A percentile compares a stretch with the other conserved stretches of the same genome.
Conservation (phyloP, 2,888 invertebrate genomes). For the Sinelater perroti region DNA sequence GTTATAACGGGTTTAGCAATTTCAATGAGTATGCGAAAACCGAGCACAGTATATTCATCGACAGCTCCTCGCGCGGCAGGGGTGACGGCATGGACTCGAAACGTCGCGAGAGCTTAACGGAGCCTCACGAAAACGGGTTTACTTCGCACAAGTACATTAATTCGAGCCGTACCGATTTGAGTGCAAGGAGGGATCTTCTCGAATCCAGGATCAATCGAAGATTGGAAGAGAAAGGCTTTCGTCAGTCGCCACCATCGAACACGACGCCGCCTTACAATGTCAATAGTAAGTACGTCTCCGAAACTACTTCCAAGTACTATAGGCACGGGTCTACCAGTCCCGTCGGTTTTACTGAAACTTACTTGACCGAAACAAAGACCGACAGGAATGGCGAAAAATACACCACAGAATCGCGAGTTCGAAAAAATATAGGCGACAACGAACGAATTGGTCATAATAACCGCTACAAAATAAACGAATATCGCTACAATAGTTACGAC, state of each 20-base stretch:
- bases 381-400: slow-evolving; percentile 62
- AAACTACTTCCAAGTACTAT: slow-evolving; percentile 66
- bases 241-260: slow-evolving; percentile 59
- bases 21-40: slow-evolving; percentile 63
- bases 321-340: slow-evolving; percentile 66
- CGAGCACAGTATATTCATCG: slow-evolving; percentile 58
- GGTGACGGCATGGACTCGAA: slow-evolving; percentile 74
- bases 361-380: slow-evolving; percentile 63
- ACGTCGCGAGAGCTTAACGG: slow-evolving; percentile 62
- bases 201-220: slow-evolving; percentile 77
- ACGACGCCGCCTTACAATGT: slow-evolving; percentile 58
- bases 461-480: slow-evolving; percentile 51
- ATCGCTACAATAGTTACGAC: slow-evolving; percentile 56
- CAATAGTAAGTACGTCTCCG: slow-evolving; percentile 62
- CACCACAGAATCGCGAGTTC: slow-evolving; percentile 60
- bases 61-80: slow-evolving; percentile 66
- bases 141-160: slow-evolving; percentile 27
- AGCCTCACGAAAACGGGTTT: slow-evolving; percentile 49
- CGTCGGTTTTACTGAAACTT: slow-evolving; percentile 63
- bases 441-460: slow-evolving; percentile 48
- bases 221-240: slow-evolving; percentile 57
- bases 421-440: slow-evolving; percentile 58
- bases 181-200: slow-evolving; percentile 76
- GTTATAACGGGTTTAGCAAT: slow-evolving; percentile 59
- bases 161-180: slow-evolving; percentile 66